Conservation (phyloP, 1,140 invertebrate genomes). For the Nomia melanderi region DNA sequence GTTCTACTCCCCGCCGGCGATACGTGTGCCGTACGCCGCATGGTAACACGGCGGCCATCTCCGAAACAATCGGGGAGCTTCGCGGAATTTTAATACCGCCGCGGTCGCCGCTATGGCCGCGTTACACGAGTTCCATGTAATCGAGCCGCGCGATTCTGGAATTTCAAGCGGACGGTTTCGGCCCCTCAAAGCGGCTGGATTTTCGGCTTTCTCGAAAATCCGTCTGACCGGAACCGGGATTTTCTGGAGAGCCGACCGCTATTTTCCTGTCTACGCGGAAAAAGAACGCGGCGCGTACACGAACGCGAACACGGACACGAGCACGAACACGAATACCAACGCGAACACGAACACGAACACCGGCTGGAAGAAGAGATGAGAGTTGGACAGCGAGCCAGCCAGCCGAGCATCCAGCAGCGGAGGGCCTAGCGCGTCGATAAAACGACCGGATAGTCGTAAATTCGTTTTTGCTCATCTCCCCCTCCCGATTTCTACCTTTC, state of each 20-base stretch:
- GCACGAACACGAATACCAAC: too few species aligned
- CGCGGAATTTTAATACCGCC: slow-evolving; percentile 46
- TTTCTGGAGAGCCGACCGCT: not conserved
- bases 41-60: slow-evolving; percentile 18
- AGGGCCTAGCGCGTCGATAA: slow-evolving; percentile 39
- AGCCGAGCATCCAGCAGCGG: not conserved
- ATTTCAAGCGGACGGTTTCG: not conserved
- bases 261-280: not conserved
- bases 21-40: not conserved
- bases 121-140: not conserved
- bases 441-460: slow-evolving; percentile 62
- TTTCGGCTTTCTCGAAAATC: not conserved
- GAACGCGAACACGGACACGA: too few species aligned
- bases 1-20: not conserved
- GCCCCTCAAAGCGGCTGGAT: too few species aligned
- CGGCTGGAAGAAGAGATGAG: not conserved
- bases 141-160: not conserved
- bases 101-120: not conserved
- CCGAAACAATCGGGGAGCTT: slow-evolving; percentile 3
- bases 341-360: not conserved
- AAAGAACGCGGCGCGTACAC: not conserved
- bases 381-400: not conserved
- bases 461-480: slow-evolving; percentile 56
- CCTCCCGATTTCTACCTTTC: slow-evolving; percentile 45
- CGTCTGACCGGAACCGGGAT: not conserved